Evolutionary conservation across 2,888 invertebrate genomes (phyloP), one percentile per base, ranked within the genome.

Genomic region (Bellardia bayeri): DNA sequence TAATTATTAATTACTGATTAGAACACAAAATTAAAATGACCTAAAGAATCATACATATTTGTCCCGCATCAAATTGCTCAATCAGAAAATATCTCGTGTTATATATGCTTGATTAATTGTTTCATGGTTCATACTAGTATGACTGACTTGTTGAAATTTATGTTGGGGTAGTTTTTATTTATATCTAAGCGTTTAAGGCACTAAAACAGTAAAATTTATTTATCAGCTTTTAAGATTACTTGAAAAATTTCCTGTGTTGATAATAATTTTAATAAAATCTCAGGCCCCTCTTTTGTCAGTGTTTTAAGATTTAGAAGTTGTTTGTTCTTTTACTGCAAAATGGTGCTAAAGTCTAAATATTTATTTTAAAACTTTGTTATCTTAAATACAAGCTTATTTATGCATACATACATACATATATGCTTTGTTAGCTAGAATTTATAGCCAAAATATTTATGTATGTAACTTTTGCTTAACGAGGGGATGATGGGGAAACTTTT

Each of bases 361-460:
- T 54, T 54, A n/a, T 42, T 42, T 23, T 42, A 42, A 45, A 45
- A 11, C 9, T 6, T 45, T 45, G 11, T 45, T 45, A 45, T 45
- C 45, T 45, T 45, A 45, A 45, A 8, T 45, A 11, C 45, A 13
- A 2, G 3, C 2, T 8, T 45, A 2, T 45, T 1, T 45, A 23
- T 23, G 1, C 23, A 23, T 23, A 23, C 23, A 23, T 23, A 23
- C 23, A 23, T 1, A 23, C 23, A 23, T 23, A 11, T 45, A 11
- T 45, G 9, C 9, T 45, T 45, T 45, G 45, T 11, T 45, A 45
- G 9, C 45, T 2, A 45, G 2, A 45, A 54, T 16, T 54, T 54
- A 54, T 54, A 54, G 16, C n/a, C 54, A 54, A 16, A 54, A n/a
- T 69, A 69, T 16, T 72, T 72, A 72, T 54, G 16, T 72, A 72